Conservation (phyloP, 2,888 invertebrate genomes). For the Plebejus melissa region DNA sequence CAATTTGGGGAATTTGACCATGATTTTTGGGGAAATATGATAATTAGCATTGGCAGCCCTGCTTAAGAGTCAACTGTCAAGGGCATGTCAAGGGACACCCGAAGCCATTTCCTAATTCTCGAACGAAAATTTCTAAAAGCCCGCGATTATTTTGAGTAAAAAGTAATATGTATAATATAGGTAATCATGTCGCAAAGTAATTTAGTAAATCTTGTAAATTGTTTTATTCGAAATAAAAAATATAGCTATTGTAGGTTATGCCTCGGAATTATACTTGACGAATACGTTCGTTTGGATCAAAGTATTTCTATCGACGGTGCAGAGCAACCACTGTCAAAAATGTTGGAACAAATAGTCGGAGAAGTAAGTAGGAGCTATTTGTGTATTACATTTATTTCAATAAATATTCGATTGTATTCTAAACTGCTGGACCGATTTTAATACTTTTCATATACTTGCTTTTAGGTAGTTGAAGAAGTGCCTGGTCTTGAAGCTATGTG, state of each 20-base stretch:
- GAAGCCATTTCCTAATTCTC: slow-evolving; percentile 43
- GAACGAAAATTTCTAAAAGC: slow-evolving; percentile 60
- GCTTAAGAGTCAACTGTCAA: too few relatives aligned
- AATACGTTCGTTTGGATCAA: slow-evolving; percentile 57
- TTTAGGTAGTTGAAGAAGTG: slow-evolving; percentile 56
- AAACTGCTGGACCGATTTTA: slow-evolving; percentile 25
- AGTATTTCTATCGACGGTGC: slow-evolving; percentile 44
- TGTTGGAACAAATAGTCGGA: slow-evolving; percentile 49
- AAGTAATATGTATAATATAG: not conserved
- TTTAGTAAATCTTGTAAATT: slow-evolving; percentile 52
- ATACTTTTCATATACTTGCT: slow-evolving; percentile 32
- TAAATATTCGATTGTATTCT: not conserved
- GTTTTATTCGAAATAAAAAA: slow-evolving; percentile 54
- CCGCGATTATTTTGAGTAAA: slow-evolving; percentile 46
- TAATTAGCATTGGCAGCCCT: too few relatives aligned
- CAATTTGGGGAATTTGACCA: too few relatives aligned
- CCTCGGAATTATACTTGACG: slow-evolving; percentile 48
- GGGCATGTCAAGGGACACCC: too few relatives aligned
- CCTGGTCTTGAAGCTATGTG: slow-evolving; percentile 62
- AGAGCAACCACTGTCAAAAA: slow-evolving; percentile 43
- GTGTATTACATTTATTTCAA: not conserved
- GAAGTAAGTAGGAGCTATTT: slow-evolving; percentile 43
- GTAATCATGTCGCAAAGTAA: slow-evolving; percentile 44
- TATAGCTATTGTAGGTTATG: slow-evolving; percentile 71
- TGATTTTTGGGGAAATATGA: too few relatives aligned